Evolutionary conservation across 2,888 invertebrate species (phyloP), one percentile per base, ranked within the genome.

Genomic region (Teleogryllus oceanicus): DNA sequence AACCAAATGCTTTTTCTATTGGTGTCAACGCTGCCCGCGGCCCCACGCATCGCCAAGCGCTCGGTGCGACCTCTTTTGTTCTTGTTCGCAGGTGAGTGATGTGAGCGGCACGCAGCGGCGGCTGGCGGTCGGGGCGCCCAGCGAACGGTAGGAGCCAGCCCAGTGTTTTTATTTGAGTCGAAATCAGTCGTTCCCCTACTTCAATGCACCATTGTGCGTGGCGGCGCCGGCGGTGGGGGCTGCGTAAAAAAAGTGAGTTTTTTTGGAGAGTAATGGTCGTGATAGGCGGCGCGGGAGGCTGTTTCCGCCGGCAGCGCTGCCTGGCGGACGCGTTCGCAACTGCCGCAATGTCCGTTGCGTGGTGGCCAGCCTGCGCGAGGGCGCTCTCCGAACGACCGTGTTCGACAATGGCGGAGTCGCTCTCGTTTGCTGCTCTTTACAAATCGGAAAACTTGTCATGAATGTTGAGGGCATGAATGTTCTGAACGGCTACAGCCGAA

Each of bases 41-140:
- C 62, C 62, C 4, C 13, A 8, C 62, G 16, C 62, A 8, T 62
- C 13, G 16, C 11, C 3, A 16, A 62, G 62, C 62, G 11, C n/a
- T 2, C 62, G 4, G 12, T 8, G 37, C 37, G 37, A 37, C 13
- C 62, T 13, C 62, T 62, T 62, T 62, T 62, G 62, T 62, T 62
- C 62, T 62, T 62, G 62, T 62, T n/a, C 62, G 13, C 62, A 62
- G 62, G 62, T 62, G 62, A 62, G 62, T 62, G 62, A 62, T 62
- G 62, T 3, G 37, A 37, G 62, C 62, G n/a, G 62, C 62, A 12
- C 62, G 18, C 5, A 10, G n/a, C 62, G 8, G 13, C 62, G 62
- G 62, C n/a, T 10, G 62, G 62, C 62, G 13, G 10, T 3, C 37
- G 37, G 37, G 37, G 37, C 37, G 37, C 37, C 37, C 37, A 37